Conservation (phyloP, 2,888 invertebrate genomes). For the Scaptomyza reducta region DNA sequence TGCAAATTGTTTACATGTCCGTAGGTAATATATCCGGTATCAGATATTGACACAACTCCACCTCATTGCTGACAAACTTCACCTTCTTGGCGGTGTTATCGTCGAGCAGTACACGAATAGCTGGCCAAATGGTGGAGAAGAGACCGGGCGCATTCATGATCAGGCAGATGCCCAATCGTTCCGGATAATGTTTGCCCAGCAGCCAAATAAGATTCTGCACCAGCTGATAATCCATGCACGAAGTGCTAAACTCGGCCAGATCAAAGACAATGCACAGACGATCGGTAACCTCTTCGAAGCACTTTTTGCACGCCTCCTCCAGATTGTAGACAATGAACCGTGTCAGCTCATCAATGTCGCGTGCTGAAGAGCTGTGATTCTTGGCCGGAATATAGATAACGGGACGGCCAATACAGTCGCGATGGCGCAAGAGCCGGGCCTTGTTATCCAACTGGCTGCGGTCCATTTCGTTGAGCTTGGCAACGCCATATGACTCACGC, state of each 20-base stretch:
- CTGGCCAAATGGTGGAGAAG: conserved; percentile 91
- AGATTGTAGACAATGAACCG: conserved; percentile 89
- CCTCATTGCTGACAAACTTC: conserved; percentile 88
- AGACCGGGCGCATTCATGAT: conserved; percentile 90
- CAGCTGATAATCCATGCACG: conserved; percentile 92
- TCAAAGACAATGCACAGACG: conserved; percentile 92
- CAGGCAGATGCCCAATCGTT: conserved; percentile 90
- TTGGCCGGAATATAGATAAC: conserved; percentile 92
- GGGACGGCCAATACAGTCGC: conserved; percentile 90
- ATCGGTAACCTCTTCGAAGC: conserved; percentile 92
- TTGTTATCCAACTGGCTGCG: conserved; percentile 87
- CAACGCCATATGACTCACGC: conserved; percentile 90
- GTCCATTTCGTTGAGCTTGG: conserved; percentile 85
- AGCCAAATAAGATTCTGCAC: conserved; percentile 92
- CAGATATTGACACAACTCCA: conserved; percentile 89
- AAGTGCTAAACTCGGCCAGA: conserved; percentile 88
- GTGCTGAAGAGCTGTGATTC: conserved; percentile 88
- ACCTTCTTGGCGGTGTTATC: conserved; percentile 92
- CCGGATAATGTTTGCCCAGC: conserved; percentile 91
- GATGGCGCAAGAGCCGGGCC: conserved; percentile 89
- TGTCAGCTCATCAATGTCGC: conserved; percentile 91
- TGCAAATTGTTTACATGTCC: conserved; percentile 85
- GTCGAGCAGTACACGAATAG: conserved; percentile 91
- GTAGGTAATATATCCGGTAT: conserved; percentile 91
- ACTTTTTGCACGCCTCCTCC: conserved; percentile 90